Evolutionary conservation across 2,797 vertebrate genomes (phyloP).

Genomic region (Graptemys geographica): DNA sequence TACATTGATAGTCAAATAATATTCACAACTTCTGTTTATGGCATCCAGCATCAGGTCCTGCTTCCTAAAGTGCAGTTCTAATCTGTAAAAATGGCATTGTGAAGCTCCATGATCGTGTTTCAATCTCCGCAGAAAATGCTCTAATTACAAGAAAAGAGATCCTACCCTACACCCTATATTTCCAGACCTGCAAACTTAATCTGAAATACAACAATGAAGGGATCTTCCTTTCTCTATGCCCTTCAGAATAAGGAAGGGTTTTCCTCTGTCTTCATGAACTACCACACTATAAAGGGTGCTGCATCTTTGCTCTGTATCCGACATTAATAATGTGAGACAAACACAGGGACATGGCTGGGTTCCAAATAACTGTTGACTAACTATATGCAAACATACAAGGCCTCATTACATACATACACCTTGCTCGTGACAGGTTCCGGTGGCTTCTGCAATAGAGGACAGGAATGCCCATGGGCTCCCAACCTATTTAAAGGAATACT

Average conservation of each 20-base stretch:
- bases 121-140: neutral
- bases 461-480: neutral
- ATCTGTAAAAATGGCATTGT: neutral
- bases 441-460: neutral
- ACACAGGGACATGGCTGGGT: too few relatives aligned
- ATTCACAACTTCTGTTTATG: neutral
- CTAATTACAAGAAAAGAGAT: neutral
- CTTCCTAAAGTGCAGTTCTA: neutral
- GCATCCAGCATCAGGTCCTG: neutral
- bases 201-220: neutral
- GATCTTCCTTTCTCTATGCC: neutral
- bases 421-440: neutral
- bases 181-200: neutral
- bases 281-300: neutral
- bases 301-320: neutral
- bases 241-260: neutral
- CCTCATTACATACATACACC: too few relatives aligned
- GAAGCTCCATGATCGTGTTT: neutral
- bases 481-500: neutral
- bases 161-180: neutral
- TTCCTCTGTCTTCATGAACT: neutral
- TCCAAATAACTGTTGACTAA: too few relatives aligned
- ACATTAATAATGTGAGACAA: neutral
- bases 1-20: neutral
- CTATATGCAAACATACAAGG: too few relatives aligned